Conservation (phyloP, 2,888 invertebrate genomes). For the Drosophila ezoana region DNA sequence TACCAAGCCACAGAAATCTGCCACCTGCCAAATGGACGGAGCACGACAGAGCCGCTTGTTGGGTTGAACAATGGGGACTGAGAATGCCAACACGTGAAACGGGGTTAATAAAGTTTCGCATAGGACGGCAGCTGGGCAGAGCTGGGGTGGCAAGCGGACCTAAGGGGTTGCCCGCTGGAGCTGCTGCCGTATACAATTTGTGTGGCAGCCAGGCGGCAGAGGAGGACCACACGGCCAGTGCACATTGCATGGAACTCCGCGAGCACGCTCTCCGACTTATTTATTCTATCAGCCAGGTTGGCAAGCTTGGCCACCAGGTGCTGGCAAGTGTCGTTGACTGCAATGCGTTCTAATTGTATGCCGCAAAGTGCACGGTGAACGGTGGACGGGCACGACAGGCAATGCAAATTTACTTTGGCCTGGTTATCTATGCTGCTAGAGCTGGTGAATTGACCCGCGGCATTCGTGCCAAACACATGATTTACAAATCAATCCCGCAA, state of each 20-base stretch:
- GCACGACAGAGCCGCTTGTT: slow-evolving; percentile 13
- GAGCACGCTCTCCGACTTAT: slow-evolving; percentile 5
- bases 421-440: slow-evolving; percentile 30
- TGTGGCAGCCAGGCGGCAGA: not conserved
- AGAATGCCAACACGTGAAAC: slow-evolving; percentile 50
- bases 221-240: slow-evolving; percentile 21
- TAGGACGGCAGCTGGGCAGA: slow-evolving; percentile 22
- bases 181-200: slow-evolving; percentile 17
- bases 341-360: slow-evolving; percentile 35
- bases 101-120: slow-evolving; percentile 76
- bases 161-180: slow-evolving; percentile 8
- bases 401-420: slow-evolving; percentile 35
- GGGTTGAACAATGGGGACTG: slow-evolving; percentile 27
- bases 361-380: not conserved
- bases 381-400: slow-evolving; percentile 13
- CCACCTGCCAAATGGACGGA: slow-evolving; percentile 21
- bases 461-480: slow-evolving; percentile 25
- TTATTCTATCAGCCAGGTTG: slow-evolving; percentile 4
- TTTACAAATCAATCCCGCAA: slow-evolving; percentile 40
- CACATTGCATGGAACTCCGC: slow-evolving; percentile 35
- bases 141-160: not conserved
- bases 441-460: slow-evolving; percentile 13
- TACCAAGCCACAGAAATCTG: slow-evolving; percentile 27
- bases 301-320: slow-evolving; percentile 18
- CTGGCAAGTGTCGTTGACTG: slow-evolving; percentile 56